phyloP scores from a whole-genome alignment of 1,140 invertebrate species.

The Sweltsa coloradensis region DNA sequence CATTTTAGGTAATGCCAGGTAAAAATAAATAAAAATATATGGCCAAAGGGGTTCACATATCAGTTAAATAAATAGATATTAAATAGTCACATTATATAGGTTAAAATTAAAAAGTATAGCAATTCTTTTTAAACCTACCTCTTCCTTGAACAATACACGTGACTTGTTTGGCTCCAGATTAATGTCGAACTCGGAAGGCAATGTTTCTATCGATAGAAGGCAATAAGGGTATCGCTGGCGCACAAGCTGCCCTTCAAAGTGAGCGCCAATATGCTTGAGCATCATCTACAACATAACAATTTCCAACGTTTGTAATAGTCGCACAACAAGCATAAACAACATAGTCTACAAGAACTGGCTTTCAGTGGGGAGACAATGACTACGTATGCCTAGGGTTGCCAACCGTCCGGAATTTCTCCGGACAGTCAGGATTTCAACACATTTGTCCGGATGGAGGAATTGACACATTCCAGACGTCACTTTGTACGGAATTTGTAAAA shows the following conservation, averaged over 20 bases:
- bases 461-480: no score
- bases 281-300: no score
- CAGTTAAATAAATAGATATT: constrained; percentile 5
- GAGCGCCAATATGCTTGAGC: constrained; percentile 1
- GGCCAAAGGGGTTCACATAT: constrained; percentile 17
- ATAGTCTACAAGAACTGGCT: no score
- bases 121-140: constrained; percentile 24
- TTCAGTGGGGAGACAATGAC: no score
- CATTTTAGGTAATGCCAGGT: no score
- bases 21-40: constrained; percentile 8
- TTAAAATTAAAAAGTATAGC: neutral
- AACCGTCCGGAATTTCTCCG: no score
- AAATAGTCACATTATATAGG: constrained; percentile 6
- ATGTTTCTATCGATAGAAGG: constrained; percentile 33
- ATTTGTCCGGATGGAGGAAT: no score
- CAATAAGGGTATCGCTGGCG: constrained; percentile 31
- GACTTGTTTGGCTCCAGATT: constrained; percentile 56
- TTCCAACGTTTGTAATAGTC: constrained; percentile 33
- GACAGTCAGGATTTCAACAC: no score
- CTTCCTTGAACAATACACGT: constrained; percentile 38
- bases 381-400: no score
- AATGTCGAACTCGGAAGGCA: constrained; percentile 38
- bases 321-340: constrained; percentile 16
- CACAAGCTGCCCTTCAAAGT: no score
- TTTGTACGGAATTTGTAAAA: no score